These are phyloP conservation scores for Cryptoprocta ferox DNA, from an alignment of 2,797 vertebrate species.

Conservation along the genomic window DNA sequence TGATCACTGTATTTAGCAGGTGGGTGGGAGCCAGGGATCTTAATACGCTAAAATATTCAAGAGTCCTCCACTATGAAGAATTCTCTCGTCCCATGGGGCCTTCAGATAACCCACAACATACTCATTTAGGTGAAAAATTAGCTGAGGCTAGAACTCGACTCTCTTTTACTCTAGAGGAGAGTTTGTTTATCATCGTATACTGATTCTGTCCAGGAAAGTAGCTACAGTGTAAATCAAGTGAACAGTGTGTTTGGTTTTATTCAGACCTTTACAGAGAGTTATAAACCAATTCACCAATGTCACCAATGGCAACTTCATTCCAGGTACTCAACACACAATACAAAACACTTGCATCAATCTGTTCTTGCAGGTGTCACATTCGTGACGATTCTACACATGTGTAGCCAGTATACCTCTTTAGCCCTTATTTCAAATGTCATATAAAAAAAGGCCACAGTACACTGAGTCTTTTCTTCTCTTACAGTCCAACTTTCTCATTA, in stretches of 20 bases:
- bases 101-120: neutral
- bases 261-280: slow-evolving; percentile 27
- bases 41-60: neutral
- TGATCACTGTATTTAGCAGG: neutral
- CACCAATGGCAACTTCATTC: neutral
- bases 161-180: neutral
- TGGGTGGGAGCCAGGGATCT: neutral
- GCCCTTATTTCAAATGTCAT: neutral
- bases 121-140: neutral
- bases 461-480: neutral
- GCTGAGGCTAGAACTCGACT: slow-evolving; percentile 7
- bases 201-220: neutral
- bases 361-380: neutral
- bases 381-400: neutral
- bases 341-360: neutral
- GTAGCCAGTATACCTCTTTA: neutral
- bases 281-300: neutral
- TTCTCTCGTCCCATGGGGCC: neutral
- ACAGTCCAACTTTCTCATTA: neutral
- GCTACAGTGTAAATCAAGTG: neutral
- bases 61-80: neutral
- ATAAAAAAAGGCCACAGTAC: neutral
- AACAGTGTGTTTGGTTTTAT: neutral
- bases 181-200: neutral
- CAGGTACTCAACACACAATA: neutral